These are phyloP conservation scores for Phortica variegata DNA, from an alignment of 1,140 invertebrate species.

Conservation along the genomic window DNA sequence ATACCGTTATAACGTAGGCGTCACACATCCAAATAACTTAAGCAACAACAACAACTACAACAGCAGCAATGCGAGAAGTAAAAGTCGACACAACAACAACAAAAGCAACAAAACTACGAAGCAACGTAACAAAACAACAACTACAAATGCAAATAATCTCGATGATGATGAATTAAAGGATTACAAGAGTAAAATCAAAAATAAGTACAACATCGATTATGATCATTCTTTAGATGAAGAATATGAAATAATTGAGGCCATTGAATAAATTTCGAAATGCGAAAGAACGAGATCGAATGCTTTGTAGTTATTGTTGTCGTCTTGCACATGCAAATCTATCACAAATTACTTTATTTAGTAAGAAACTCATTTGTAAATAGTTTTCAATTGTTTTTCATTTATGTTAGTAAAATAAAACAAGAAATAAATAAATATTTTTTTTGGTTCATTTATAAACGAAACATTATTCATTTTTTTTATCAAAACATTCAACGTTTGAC, in stretches of 20 bases:
- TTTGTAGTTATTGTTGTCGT: no score
- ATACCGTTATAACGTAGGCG: slow-evolving; percentile 22
- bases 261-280: slow-evolving; percentile 40
- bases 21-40: slow-evolving; percentile 15
- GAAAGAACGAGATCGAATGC: no score
- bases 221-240: slow-evolving; percentile 57
- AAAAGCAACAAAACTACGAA: slow-evolving; percentile 21
- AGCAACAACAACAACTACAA: slow-evolving; percentile 17
- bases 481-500: no score
- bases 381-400: no score
- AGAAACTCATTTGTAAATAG: no score
- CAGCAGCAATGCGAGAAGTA: slow-evolving; percentile 19
- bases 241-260: slow-evolving; percentile 57
- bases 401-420: no score
- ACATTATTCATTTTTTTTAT: no score
- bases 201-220: slow-evolving; percentile 57
- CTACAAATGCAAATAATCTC: slow-evolving; percentile 33
- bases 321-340: no score
- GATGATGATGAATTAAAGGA: slow-evolving; percentile 50
- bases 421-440: no score
- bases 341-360: no score
- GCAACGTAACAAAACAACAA: slow-evolving; percentile 20
- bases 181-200: slow-evolving; percentile 56
- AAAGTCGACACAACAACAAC: slow-evolving; percentile 18
- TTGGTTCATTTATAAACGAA: no score